Percentiles rank a stretch among this genome's conserved stretches.
These are phyloP conservation scores for Hyppa rectilinea DNA, from an alignment of 2,888 invertebrate species.

Conservation along the genomic window DNA sequence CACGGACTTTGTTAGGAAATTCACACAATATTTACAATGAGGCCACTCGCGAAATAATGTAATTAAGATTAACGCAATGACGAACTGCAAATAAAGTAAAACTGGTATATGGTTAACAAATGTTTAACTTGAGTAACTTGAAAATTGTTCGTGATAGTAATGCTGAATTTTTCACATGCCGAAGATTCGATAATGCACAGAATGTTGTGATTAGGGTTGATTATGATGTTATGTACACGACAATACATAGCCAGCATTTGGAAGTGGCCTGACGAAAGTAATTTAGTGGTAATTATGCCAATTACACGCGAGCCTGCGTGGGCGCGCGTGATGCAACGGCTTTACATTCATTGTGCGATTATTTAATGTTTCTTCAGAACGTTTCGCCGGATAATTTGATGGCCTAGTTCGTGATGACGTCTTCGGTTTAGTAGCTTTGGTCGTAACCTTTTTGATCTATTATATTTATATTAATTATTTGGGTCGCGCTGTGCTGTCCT, in stretches of 20 bases:
- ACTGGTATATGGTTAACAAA: slow-evolving; percentile 17
- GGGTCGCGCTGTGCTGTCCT: slow-evolving; percentile 58
- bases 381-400: slow-evolving; percentile 70
- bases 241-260: slow-evolving; percentile 63
- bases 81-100: slow-evolving; percentile 40
- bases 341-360: slow-evolving; percentile 76
- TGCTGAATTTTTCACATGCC: slow-evolving; percentile 26
- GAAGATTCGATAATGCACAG: slow-evolving; percentile 13
- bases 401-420: slow-evolving; percentile 70
- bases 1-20: slow-evolving; percentile 31
- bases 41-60: slow-evolving; percentile 43
- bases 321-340: slow-evolving; percentile 76
- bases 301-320: slow-evolving; percentile 80
- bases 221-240: slow-evolving; percentile 55
- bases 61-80: slow-evolving; percentile 56
- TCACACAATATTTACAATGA: slow-evolving; percentile 44
- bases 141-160: slow-evolving; percentile 11
- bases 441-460: slow-evolving; percentile 69
- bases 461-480: slow-evolving; percentile 68
- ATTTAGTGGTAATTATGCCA: slow-evolving; percentile 83
- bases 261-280: slow-evolving; percentile 78
- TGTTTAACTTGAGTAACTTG: slow-evolving; percentile 35
- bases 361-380: slow-evolving; percentile 74
- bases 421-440: slow-evolving; percentile 57
- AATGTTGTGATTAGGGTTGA: slow-evolving; percentile 51